A percentile compares a stretch with the other conserved stretches of the same genome.
These are phyloP conservation scores for Epirrhoe alternata DNA, from an alignment of 2,888 invertebrate species.

Conservation along the genomic window DNA sequence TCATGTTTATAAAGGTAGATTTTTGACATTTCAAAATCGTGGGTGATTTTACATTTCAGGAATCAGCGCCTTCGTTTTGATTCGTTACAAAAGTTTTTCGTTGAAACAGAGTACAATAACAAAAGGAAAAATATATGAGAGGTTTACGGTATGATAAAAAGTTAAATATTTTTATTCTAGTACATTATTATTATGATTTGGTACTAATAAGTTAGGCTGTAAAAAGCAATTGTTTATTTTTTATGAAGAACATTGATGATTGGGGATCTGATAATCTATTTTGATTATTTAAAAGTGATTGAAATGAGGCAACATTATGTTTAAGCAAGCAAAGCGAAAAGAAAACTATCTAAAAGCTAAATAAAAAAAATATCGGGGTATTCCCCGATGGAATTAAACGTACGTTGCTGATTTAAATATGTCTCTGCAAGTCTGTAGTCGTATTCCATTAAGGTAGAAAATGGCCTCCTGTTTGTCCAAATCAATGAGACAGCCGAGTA, in stretches of 20 bases:
- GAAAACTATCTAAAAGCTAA: too few species aligned
- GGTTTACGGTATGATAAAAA: neutral
- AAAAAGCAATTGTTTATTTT: neutral
- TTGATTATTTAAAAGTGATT: neutral
- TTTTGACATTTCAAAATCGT: neutral
- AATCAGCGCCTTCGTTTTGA: too few species aligned
- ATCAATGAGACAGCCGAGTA: slow-evolving; percentile 94
- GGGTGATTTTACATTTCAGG: too few species aligned
- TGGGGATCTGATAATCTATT: neutral
- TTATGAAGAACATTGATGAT: neutral
- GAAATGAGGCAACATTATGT: neutral
- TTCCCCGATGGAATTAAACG: slow-evolving; percentile 5
- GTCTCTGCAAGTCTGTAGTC: slow-evolving; percentile 88
- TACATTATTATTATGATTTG: too few species aligned
- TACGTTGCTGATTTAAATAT: slow-evolving; percentile 86
- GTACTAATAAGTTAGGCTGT: too few species aligned
- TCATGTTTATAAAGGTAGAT: neutral
- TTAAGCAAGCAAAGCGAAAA: neutral
- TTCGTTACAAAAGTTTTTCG: too few species aligned
- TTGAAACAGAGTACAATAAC: neutral
- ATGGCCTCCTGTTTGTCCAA: slow-evolving; percentile 89
- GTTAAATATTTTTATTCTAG: too few species aligned
- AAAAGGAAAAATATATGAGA: neutral
- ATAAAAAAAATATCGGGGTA: neutral
- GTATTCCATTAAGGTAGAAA: slow-evolving; percentile 93